Evolutionary conservation across 53 echinoderm and acorn worm genomes (phyloP).

Genomic region (Luidia sarsii): DNA sequence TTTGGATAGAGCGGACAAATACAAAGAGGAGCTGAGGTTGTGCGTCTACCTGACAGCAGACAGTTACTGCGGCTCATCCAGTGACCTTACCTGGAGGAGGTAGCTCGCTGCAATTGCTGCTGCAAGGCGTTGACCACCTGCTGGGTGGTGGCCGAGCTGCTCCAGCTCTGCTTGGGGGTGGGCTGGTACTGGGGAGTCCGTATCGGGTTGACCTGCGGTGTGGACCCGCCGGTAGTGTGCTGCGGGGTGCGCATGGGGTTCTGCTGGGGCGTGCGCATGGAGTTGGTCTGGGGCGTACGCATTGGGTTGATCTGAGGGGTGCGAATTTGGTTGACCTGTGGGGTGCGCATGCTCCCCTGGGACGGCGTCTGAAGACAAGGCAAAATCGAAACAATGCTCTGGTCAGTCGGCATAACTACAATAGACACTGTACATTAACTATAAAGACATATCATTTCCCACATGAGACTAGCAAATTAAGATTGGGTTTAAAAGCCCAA

Average conservation of each 20-base stretch:
- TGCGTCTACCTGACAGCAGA: neutral
- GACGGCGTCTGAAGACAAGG: constrained; percentile 49
- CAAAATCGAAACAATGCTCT: too few relatives aligned
- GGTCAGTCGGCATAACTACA: too few relatives aligned
- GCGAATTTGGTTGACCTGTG: constrained; percentile 66
- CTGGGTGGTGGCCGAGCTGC: constrained; percentile 65
- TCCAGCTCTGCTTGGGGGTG: constrained; percentile 87
- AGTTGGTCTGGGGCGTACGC: constrained; percentile 66
- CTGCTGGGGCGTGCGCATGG: constrained; percentile 72
- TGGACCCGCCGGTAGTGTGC: constrained; percentile 23
- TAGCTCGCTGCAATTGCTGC: constrained; percentile 42
- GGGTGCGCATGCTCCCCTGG: constrained; percentile 66
- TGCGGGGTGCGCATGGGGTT: constrained; percentile 80
- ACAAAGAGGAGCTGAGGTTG: too few relatives aligned
- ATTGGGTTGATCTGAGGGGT: constrained; percentile 69
- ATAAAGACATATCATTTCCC: too few relatives aligned
- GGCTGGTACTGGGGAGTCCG: constrained; percentile 85
- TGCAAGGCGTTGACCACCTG: constrained; percentile 60
- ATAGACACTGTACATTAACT: too few relatives aligned
- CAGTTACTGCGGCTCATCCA: constrained; percentile 14
- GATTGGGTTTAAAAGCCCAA: too few relatives aligned
- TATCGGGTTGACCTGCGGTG: constrained; percentile 73
- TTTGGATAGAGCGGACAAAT: too few relatives aligned
- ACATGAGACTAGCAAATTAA: too few relatives aligned
- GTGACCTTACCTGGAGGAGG: constrained; percentile 53